phyloP scores from a whole-genome alignment of 2,113 vertebrate species.

The Apaloderma vittatum region DNA sequence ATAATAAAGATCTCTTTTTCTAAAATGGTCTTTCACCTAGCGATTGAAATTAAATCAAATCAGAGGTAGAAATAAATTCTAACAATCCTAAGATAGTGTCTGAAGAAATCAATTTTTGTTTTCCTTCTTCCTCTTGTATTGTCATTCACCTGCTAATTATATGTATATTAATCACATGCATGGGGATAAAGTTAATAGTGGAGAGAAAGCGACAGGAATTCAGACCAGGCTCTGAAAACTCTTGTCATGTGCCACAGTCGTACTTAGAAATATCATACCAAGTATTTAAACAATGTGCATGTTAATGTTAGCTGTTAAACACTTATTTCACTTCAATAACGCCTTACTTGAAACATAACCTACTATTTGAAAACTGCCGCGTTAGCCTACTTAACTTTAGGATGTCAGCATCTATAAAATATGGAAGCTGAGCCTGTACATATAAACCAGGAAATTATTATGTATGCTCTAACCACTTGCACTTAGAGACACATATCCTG shows the following conservation, averaged over 20 bases:
- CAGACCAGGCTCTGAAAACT: not conserved
- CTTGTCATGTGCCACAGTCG: not conserved
- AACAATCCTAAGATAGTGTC: not conserved
- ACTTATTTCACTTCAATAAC: conserved; percentile 19
- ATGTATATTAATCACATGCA: not conserved
- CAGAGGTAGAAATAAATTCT: not conserved
- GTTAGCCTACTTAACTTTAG: conserved; percentile 23
- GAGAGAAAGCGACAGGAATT: not conserved
- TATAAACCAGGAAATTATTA: conserved; percentile 49
- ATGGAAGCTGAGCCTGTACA: not conserved
- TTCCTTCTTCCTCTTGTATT: not conserved
- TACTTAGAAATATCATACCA: not conserved
- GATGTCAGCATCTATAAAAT: not conserved
- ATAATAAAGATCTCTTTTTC: not conserved
- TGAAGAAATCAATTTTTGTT: not conserved
- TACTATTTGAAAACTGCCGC: conserved; percentile 1
- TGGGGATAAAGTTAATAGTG: not conserved
- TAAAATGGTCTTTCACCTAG: not conserved
- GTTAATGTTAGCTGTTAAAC: not conserved
- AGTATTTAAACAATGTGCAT: not conserved
- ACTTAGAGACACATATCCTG: conserved; percentile 52
- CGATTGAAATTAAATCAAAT: not conserved
- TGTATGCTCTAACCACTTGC: conserved; percentile 28
- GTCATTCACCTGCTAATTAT: not conserved
- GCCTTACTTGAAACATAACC: conserved; percentile 17